Conservation (phyloP, 92 coral and sea anemone species). For the Meandrina meandrites region DNA sequence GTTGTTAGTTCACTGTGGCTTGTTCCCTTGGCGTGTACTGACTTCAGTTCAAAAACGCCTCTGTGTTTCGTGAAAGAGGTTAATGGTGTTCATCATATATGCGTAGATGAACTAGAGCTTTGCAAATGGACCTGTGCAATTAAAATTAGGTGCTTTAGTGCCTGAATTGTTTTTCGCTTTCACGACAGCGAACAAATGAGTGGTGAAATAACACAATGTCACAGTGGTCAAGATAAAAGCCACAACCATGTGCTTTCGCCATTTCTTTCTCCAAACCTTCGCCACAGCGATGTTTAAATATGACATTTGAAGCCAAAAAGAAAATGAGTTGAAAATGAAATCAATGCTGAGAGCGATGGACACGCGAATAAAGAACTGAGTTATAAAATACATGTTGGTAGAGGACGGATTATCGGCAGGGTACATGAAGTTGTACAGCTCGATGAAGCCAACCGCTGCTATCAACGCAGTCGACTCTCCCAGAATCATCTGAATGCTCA, state of each 20-base stretch:
- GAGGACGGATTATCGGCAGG: conserved; percentile 29
- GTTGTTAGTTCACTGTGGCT: too few relatives aligned
- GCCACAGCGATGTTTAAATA: conserved; percentile 38
- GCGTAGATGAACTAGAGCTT: not conserved
- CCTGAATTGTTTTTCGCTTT: not conserved
- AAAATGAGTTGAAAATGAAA: conserved; percentile 46
- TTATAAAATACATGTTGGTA: conserved; percentile 34
- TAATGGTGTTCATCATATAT: too few relatives aligned
- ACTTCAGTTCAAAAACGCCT: too few relatives aligned
- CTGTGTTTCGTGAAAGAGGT: too few relatives aligned
- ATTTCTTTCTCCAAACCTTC: conserved; percentile 47
- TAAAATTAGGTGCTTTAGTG: not conserved
- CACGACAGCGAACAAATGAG: conserved; percentile 40
- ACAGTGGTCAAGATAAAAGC: conserved; percentile 22
- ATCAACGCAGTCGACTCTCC: conserved; percentile 62
- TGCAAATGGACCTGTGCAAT: conserved; percentile 51
- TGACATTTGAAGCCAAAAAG: conserved; percentile 45
- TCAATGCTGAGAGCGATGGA: conserved; percentile 64
- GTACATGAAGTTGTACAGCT: conserved; percentile 57
- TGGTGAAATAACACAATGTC: conserved; percentile 40
- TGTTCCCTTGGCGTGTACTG: too few relatives aligned
- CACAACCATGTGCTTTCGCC: conserved; percentile 47
- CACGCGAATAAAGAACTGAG: conserved; percentile 41
- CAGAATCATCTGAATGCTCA: conserved; percentile 65
- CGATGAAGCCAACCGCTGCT: conserved; percentile 57